Conservation (phyloP, 1,140 invertebrate genomes). For the Leptinotarsa defecta region DNA sequence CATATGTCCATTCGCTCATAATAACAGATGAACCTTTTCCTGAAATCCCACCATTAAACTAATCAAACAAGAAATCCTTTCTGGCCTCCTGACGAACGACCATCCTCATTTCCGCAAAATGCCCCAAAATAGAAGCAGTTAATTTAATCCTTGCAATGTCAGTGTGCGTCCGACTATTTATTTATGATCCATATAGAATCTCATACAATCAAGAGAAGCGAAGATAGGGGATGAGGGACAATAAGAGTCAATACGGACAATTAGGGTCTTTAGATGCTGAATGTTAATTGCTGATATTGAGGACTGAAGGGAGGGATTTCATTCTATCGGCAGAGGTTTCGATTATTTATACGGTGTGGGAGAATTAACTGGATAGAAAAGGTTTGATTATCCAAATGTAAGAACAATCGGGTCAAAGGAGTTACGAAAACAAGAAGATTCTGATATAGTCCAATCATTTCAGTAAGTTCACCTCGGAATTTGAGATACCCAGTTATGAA, state of each 20-base stretch:
- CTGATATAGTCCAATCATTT: too few relatives aligned
- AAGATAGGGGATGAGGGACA: conserved; percentile 10
- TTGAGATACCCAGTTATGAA: too few relatives aligned
- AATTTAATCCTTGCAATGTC: conserved; percentile 14
- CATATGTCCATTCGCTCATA: neutral
- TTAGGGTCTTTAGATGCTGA: conserved; percentile 4
- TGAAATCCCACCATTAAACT: conserved; percentile 14
- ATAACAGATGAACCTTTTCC: conserved; percentile 3
- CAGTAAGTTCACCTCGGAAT: too few relatives aligned
- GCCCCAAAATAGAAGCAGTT: conserved; percentile 17
- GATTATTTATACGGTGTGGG: neutral
- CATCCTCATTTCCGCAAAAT: conserved; percentile 11
- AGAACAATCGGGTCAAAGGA: too few relatives aligned
- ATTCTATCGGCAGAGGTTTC: neutral
- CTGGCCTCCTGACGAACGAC: conserved; percentile 6
- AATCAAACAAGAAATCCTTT: conserved; percentile 14
- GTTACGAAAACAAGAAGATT: too few relatives aligned
- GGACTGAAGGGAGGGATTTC: neutral
- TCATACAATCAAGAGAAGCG: neutral
- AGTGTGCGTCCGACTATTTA: neutral
- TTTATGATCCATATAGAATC: conserved; percentile 20
- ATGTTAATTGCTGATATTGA: too few relatives aligned
- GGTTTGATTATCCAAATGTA: too few relatives aligned
- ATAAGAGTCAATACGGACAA: conserved; percentile 15
- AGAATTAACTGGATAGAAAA: neutral